These are phyloP conservation scores for Cephus nigrinus DNA, from an alignment of 2,888 invertebrate species.

Conservation along the genomic window DNA sequence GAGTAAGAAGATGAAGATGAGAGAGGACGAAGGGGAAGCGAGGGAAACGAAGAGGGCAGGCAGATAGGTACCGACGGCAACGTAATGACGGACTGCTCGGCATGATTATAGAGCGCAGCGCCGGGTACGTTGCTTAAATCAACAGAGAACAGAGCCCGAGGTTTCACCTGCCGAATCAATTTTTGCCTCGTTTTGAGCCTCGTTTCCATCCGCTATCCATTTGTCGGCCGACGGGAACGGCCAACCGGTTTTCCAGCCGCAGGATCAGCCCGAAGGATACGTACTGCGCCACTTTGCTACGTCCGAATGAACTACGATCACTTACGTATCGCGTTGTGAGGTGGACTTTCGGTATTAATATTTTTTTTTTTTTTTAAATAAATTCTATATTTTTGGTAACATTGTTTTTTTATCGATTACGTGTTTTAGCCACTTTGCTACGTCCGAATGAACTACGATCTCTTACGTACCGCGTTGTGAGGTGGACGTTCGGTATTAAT, in stretches of 20 bases:
- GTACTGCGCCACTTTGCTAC: constrained; percentile 5
- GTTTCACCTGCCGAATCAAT: constrained; percentile 54
- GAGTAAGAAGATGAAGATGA: constrained; percentile 1
- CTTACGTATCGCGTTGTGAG: too few relatives aligned
- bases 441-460: too few relatives aligned
- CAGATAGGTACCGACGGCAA: constrained; percentile 48
- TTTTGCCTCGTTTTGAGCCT: constrained; percentile 34
- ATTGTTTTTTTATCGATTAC: too few relatives aligned
- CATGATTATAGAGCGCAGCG: constrained; percentile 51
- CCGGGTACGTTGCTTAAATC: constrained; percentile 54
- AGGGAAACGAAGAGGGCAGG: constrained; percentile 43
- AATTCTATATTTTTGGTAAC: too few relatives aligned
- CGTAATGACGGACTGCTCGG: constrained; percentile 51
- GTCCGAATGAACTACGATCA: too few relatives aligned
- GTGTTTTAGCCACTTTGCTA: too few relatives aligned
- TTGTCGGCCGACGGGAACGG: background rate
- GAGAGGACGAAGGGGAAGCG: constrained; percentile 14
- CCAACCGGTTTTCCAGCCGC: constrained; percentile 2
- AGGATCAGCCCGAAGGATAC: background rate
- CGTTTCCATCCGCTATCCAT: constrained; percentile 1
- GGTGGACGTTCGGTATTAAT: too few relatives aligned
- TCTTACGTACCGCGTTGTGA: too few relatives aligned
- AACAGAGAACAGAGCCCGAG: constrained; percentile 53
- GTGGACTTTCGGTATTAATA: too few relatives aligned
- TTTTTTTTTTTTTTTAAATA: too few relatives aligned